phyloP scores from a whole-genome alignment of 1,140 invertebrate genomes.

The Cheumatopsyche charites region DNA sequence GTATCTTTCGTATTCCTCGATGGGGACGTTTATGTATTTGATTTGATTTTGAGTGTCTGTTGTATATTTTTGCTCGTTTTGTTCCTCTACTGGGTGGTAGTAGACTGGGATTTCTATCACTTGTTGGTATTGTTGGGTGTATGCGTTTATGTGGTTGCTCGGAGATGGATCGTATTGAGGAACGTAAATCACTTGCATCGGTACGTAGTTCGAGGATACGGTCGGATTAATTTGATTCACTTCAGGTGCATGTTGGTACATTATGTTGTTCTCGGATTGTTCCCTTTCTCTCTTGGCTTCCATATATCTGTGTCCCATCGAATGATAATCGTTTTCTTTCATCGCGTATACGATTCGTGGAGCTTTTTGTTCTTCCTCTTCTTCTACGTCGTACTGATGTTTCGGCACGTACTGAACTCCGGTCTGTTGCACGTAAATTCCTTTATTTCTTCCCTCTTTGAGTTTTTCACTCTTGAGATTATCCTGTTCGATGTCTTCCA shows the following conservation, averaged over 20 bases:
- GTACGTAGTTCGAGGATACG: slow-evolving; percentile 21
- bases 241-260: slow-evolving; percentile 14
- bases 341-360: slow-evolving; percentile 25
- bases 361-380: slow-evolving; percentile 27
- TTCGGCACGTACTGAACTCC: slow-evolving; percentile 22
- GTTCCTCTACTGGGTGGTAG: slow-evolving; percentile 31
- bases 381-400: slow-evolving; percentile 46
- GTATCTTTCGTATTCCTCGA: slow-evolving; percentile 20
- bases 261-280: slow-evolving; percentile 12
- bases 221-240: not conserved
- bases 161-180: slow-evolving; percentile 41
- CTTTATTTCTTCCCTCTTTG: slow-evolving; percentile 43
- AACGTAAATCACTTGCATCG: slow-evolving; percentile 41
- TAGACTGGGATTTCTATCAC: slow-evolving; percentile 27
- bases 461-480: slow-evolving; percentile 59
- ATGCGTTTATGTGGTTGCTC: slow-evolving; percentile 32
- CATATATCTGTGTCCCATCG: slow-evolving; percentile 25
- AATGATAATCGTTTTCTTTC: slow-evolving; percentile 27
- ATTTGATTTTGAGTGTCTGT: slow-evolving; percentile 1
- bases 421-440: slow-evolving; percentile 28
- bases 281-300: slow-evolving; percentile 34
- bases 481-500: slow-evolving; percentile 61
- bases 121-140: slow-evolving; percentile 36
- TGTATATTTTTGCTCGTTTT: slow-evolving; percentile 15
- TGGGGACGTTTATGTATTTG: slow-evolving; percentile 21